Evolutionary conservation across 2,797 vertebrate genomes (phyloP).

Genomic region (Scyliorhinus canicula): DNA sequence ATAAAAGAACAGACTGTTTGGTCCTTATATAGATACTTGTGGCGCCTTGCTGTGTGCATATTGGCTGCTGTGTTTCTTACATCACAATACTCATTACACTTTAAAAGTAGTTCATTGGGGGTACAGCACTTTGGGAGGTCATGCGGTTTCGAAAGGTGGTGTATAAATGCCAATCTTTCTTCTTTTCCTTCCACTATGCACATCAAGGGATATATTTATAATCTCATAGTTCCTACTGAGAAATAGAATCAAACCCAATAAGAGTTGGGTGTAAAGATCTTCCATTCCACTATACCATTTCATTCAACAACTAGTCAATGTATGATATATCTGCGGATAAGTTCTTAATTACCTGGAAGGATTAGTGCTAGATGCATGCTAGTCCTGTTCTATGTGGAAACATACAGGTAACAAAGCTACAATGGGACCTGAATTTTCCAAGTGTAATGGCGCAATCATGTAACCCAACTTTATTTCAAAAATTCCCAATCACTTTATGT

Average conservation of each 20-base stretch:
- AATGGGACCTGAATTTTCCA: not conserved
- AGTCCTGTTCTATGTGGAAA: not conserved
- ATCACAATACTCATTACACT: not conserved
- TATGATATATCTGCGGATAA: not conserved
- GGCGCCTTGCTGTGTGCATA: not conserved
- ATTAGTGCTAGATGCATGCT: not conserved
- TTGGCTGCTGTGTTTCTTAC: not conserved
- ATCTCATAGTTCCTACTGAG: not conserved
- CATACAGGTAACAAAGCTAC: not conserved
- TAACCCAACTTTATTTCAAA: not conserved
- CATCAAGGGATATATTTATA: no score
- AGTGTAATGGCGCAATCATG: not conserved
- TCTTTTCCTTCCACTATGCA: not conserved
- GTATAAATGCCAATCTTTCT: not conserved
- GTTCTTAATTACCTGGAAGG: not conserved
- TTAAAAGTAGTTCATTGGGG: not conserved
- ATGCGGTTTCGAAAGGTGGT: not conserved
- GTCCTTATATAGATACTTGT: not conserved
- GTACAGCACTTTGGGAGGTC: not conserved
- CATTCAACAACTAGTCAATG: not conserved
- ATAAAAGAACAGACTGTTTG: not conserved
- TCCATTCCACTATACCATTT: not conserved
- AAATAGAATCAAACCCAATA: not conserved
- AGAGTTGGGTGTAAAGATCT: slow-evolving; percentile 15
- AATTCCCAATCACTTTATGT: not conserved